Conservation (phyloP, 2,797 vertebrate genomes). For the Rhinogobio ventralis region DNA sequence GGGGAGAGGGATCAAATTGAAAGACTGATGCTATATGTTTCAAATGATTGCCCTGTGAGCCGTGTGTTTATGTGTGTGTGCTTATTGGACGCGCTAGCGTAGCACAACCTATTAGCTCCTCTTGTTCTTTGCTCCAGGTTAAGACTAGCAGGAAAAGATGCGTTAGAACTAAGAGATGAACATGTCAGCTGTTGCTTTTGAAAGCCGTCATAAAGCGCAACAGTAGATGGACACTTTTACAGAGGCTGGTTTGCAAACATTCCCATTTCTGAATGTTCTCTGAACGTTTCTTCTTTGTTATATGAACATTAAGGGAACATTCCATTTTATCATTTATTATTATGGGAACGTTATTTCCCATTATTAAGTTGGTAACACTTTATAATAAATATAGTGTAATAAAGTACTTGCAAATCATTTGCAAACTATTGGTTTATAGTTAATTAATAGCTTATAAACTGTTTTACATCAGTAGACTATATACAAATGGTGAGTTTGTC, state of each 20-base stretch:
- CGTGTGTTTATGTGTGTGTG: slow-evolving; percentile 67
- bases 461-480: no score
- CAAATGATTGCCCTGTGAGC: slow-evolving; percentile 78
- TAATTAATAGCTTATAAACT: no score
- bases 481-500: no score
- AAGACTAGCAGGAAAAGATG: slow-evolving; percentile 78
- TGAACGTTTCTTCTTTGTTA: not conserved
- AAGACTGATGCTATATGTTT: slow-evolving; percentile 81
- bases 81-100: slow-evolving; percentile 71
- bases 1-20: slow-evolving; percentile 77
- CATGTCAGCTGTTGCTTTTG: slow-evolving; percentile 73
- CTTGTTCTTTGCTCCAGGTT: slow-evolving; percentile 80
- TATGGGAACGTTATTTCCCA: not conserved
- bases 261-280: not conserved
- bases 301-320: not conserved
- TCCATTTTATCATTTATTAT: no score
- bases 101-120: slow-evolving; percentile 79
- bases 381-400: no score
- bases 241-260: not conserved
- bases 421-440: no score
- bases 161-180: slow-evolving; percentile 74
- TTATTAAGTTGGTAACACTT: no score
- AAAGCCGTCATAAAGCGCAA: not conserved
- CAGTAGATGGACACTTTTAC: not conserved
- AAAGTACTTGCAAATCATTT: no score